phyloP scores from a whole-genome alignment of 2,113 vertebrate genomes.

The Caranx ignobilis region DNA sequence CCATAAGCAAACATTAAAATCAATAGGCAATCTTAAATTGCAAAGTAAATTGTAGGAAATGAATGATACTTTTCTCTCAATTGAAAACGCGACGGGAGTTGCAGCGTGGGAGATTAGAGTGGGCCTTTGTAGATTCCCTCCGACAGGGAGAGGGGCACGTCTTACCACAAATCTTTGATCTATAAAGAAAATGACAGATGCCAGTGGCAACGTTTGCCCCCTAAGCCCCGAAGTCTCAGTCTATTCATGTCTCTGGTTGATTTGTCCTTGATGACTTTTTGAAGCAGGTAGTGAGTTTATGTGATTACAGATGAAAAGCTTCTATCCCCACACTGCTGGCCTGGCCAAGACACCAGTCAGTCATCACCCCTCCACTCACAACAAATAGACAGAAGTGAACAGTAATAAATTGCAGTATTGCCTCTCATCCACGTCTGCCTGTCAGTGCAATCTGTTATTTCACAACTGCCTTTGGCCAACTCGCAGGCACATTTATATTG shows the following conservation, averaged over 20 bases:
- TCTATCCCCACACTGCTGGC: conserved; percentile 35
- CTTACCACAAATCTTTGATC: conserved; percentile 72
- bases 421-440: conserved; percentile 42
- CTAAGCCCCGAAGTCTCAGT: conserved; percentile 70
- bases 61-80: conserved; percentile 83
- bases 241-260: conserved; percentile 75
- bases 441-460: conserved; percentile 25
- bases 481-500: conserved; percentile 32
- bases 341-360: conserved; percentile 46
- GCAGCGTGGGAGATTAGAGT: conserved; percentile 81
- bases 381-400: conserved; percentile 62
- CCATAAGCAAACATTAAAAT: conserved; percentile 91
- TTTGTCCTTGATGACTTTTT: conserved; percentile 78
- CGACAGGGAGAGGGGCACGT: conserved; percentile 77
- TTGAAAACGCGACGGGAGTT: conserved; percentile 82
- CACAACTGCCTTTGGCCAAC: conserved; percentile 7
- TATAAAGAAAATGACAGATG: conserved; percentile 77
- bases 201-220: conserved; percentile 70
- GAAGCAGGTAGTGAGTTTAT: conserved; percentile 74
- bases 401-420: conserved; percentile 40
- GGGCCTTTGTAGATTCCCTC: conserved; percentile 77
- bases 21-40: conserved; percentile 93
- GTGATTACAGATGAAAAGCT: conserved; percentile 76
- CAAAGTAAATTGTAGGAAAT: conserved; percentile 87
- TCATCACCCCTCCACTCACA: conserved; percentile 44